A percentile compares a stretch with the other conserved stretches of the same genome.
Evolutionary conservation across 1,140 invertebrate species (phyloP).

Genomic region (Calliopsis andreniformis): DNA sequence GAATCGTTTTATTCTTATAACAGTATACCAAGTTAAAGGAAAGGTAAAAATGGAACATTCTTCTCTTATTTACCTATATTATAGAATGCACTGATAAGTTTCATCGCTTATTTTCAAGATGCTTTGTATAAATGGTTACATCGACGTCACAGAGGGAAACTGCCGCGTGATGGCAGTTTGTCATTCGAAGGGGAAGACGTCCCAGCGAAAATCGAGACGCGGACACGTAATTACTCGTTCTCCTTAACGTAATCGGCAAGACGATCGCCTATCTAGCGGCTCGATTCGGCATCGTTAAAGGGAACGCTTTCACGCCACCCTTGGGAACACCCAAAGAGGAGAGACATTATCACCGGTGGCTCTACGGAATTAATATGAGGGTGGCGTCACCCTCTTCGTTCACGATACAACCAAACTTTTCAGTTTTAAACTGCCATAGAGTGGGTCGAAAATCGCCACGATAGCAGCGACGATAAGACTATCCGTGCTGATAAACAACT

Average conservation of each 20-base stretch:
- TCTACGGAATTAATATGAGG: slow-evolving; percentile 77
- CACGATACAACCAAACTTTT: slow-evolving; percentile 32
- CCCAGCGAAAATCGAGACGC: slow-evolving; percentile 41
- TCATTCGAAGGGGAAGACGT: not conserved
- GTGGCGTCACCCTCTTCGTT: slow-evolving; percentile 9
- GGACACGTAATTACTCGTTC: slow-evolving; percentile 66
- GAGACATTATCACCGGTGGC: slow-evolving; percentile 69
- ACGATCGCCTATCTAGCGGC: slow-evolving; percentile 79
- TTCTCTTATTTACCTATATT: too few species aligned
- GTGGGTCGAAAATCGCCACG: slow-evolving; percentile 5
- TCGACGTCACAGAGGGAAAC: not conserved
- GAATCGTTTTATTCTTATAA: too few species aligned
- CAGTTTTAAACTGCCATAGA: slow-evolving; percentile 12
- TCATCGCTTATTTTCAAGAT: too few species aligned
- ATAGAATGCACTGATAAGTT: too few species aligned
- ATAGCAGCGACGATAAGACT: not conserved
- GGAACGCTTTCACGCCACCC: slow-evolving; percentile 79
- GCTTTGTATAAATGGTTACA: too few species aligned
- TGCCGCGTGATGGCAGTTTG: not conserved
- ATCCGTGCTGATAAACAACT: not conserved
- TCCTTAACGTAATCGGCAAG: slow-evolving; percentile 75
- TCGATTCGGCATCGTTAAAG: slow-evolving; percentile 80
- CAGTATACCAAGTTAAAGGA: too few species aligned
- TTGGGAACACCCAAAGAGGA: slow-evolving; percentile 64
- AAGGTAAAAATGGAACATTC: too few species aligned